Conservation (phyloP, 1,140 invertebrate species). For the Brachionus asplanchnoidis region DNA sequence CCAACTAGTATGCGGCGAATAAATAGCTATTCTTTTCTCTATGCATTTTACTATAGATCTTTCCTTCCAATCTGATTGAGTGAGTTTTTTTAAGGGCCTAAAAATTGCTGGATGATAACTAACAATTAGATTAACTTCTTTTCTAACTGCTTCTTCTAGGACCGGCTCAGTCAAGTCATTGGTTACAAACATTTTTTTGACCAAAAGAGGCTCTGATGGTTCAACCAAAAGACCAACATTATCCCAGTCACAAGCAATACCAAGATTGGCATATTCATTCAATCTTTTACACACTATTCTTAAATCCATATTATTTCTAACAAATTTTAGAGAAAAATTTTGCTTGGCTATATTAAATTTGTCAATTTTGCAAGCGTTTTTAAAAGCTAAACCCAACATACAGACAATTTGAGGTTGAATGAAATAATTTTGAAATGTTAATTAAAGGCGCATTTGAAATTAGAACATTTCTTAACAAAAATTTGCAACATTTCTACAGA, state of each 20-base stretch:
- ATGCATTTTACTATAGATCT: conserved; percentile 74
- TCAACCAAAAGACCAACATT: conserved; percentile 87
- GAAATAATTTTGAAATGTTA: background rate
- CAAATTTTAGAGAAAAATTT: background rate
- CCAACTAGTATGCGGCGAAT: conserved; percentile 78
- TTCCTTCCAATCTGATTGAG: conserved; percentile 69
- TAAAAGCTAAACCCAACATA: conserved; percentile 19
- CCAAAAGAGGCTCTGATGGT: conserved; percentile 59
- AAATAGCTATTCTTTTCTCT: conserved; percentile 78
- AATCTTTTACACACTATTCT: conserved; percentile 13
- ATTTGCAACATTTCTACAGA: background rate
- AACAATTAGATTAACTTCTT: conserved; percentile 69
- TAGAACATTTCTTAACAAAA: background rate
- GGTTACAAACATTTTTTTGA: conserved; percentile 70
- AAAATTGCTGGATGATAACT: conserved; percentile 95
- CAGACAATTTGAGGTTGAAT: background rate
- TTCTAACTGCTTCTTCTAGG: conserved; percentile 71
- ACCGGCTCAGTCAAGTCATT: conserved; percentile 88
- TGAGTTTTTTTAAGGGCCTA: conserved; percentile 71
- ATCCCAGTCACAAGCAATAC: conserved; percentile 80
- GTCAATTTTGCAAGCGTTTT: background rate
- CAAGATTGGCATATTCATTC: conserved; percentile 54
- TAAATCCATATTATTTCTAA: conserved; percentile 16
- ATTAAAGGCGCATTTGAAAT: background rate
- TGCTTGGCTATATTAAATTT: background rate